Conservation (phyloP, 2,888 invertebrate species). For the Uloborus plumipes region DNA sequence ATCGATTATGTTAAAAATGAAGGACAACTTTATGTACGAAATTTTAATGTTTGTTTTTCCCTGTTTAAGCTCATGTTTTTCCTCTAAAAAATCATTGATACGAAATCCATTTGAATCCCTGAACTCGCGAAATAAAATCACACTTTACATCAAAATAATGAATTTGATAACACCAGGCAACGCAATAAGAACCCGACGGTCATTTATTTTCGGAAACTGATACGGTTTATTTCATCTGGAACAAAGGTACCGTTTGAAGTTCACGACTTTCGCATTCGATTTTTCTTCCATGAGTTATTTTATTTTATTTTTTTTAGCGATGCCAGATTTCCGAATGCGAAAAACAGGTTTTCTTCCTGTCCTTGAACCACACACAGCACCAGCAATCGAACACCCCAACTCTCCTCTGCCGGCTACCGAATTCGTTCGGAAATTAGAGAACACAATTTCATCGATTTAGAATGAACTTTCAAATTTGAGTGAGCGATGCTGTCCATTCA, state of each 20-base stretch:
- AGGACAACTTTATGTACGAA: too few relatives aligned
- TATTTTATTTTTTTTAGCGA: too few relatives aligned
- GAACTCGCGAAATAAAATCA: too few relatives aligned
- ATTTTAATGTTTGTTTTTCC: too few relatives aligned
- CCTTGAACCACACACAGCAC: constrained; percentile 23
- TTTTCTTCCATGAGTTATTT: constrained; percentile 13
- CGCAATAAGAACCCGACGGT: too few relatives aligned
- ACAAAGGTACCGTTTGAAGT: constrained; percentile 25
- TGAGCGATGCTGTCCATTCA: not conserved
- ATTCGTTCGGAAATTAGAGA: not conserved
- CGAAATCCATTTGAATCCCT: too few relatives aligned
- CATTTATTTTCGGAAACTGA: too few relatives aligned
- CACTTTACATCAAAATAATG: too few relatives aligned
- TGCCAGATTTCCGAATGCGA: constrained; percentile 30
- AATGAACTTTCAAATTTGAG: constrained; percentile 7
- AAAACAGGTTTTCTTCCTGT: constrained; percentile 37
- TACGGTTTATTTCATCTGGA: constrained; percentile 2
- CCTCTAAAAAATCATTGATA: too few relatives aligned
- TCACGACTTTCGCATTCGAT: constrained; percentile 43
- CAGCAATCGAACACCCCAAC: constrained; percentile 1
- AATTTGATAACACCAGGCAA: too few relatives aligned
- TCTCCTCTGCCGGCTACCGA: not conserved
- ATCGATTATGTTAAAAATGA: too few relatives aligned
- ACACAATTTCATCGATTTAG: constrained; percentile 18
- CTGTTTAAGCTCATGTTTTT: too few relatives aligned